phyloP scores from a whole-genome alignment of 2,113 vertebrate species.

The Laticauda colubrina region DNA sequence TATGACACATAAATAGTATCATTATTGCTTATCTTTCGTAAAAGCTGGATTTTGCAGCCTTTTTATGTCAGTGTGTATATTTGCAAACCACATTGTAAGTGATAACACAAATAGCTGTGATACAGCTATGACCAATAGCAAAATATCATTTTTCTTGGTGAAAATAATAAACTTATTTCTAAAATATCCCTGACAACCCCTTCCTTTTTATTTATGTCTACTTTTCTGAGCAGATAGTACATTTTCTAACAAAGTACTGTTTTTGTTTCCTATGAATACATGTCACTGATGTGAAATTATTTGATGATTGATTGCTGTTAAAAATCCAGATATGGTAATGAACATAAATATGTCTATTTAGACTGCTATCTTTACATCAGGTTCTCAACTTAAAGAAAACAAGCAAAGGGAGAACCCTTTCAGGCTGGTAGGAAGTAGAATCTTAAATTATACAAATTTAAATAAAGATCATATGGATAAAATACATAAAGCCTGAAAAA shows the following conservation, averaged over 20 bases:
- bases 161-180: background rate
- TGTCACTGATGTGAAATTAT: background rate
- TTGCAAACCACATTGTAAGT: background rate
- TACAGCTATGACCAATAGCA: background rate
- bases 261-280: background rate
- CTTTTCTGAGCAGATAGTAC: background rate
- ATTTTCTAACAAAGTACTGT: background rate
- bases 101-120: background rate
- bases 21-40: background rate
- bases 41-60: background rate
- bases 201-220: background rate
- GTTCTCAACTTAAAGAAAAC: slow-evolving; percentile 1
- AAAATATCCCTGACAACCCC: background rate
- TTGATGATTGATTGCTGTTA: background rate
- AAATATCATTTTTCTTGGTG: background rate
- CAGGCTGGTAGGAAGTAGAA: slow-evolving; percentile 54
- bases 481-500: slow-evolving; percentile 49
- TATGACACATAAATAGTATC: background rate
- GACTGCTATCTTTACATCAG: background rate
- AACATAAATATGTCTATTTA: background rate
- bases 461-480: slow-evolving; percentile 48
- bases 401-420: slow-evolving; percentile 54
- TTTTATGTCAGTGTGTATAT: background rate
- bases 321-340: background rate
- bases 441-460: slow-evolving; percentile 33